These are phyloP conservation scores for Galemys pyrenaicus DNA, from an alignment of 2,113 vertebrate genomes.

Conservation along the genomic window DNA sequence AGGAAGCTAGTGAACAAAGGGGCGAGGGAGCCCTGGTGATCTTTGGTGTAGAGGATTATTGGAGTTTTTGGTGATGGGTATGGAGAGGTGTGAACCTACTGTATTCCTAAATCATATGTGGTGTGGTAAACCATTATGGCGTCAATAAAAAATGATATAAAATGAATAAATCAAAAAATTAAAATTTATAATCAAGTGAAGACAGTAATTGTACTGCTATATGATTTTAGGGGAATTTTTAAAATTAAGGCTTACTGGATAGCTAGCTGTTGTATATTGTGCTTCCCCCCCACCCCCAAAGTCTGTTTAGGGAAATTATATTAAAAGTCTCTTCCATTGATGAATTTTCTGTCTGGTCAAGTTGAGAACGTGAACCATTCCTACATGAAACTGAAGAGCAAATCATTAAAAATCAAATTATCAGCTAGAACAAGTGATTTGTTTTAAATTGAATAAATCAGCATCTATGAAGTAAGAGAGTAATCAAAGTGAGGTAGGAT, in stretches of 20 bases:
- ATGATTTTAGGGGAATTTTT: constrained; percentile 36
- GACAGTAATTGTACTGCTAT: constrained; percentile 18
- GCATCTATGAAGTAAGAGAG: constrained; percentile 34
- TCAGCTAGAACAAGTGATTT: constrained; percentile 34
- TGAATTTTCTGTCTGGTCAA: constrained; percentile 14
- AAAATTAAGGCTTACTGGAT: constrained; percentile 38
- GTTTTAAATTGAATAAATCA: constrained; percentile 42
- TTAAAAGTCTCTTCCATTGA: constrained; percentile 5
- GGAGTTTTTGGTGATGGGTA: too few species aligned
- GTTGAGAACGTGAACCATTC: constrained; percentile 23
- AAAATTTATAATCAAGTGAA: neutral
- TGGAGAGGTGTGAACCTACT: too few species aligned
- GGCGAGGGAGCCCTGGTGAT: too few species aligned
- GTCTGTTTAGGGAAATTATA: neutral
- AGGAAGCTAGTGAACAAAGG: too few species aligned
- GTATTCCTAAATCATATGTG: too few species aligned
- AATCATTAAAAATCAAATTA: constrained; percentile 59
- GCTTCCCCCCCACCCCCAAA: neutral
- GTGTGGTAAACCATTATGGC: too few species aligned
- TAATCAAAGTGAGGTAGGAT: neutral
- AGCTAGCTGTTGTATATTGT: neutral
- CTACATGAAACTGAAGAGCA: constrained; percentile 26
- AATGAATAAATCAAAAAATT: too few species aligned
- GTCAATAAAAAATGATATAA: too few species aligned
- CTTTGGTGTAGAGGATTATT: too few species aligned